Base-by-base conservation (phyloP, 2,888 invertebrate genomes). In the Folsomia manolachei region DNA sequence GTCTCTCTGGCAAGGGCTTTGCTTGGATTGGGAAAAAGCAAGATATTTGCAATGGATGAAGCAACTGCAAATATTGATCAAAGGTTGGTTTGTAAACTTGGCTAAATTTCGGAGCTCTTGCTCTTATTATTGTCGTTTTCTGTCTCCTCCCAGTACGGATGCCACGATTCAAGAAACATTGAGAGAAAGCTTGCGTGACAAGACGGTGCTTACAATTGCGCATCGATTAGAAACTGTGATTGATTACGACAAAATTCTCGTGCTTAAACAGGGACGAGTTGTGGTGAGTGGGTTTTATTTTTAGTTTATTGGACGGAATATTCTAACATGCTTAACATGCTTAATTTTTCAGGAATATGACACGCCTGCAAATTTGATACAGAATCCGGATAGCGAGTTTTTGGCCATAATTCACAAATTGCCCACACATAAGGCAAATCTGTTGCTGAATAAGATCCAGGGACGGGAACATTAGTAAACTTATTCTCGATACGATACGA, bases 151-250 rank as follows among this genome's bases (percentile, higher is more conserved):
- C 79, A 90, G 90, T 83, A 94, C 94, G 18, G 94, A 94, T 83
- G 88, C 88, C 64, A 86, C 94, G 71, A 95, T 95, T 81, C 94
- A 94, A 84, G 87, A 87, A 82, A 92, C 94, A 0, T 93, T 95
- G 71, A 87, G 93, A 71, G 86, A 86, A 60, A 90, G 91, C 82
- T 95, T 95, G 82, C 87, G 87, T 18, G 85, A 90, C 25, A 94
- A 93, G 83, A 94, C 94, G 0, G 94, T 95, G 11, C 84, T 95
- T 56, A 95, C 95, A 0, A 93, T 95, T 53, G 95, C 95, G 2
- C 95, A 95, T 84, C 88, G 95, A 61, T 86, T 96, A 39, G 90
- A 95, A 83, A 95, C 95, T 0, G 92, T 96, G 76, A 95, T 95
- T 90, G 95, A 96, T 84, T 93, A 4, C 14, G 39, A 39, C 39